These are phyloP conservation scores for Telmatherina bonti DNA, from an alignment of 2,797 vertebrate species.

Conservation along the genomic window DNA sequence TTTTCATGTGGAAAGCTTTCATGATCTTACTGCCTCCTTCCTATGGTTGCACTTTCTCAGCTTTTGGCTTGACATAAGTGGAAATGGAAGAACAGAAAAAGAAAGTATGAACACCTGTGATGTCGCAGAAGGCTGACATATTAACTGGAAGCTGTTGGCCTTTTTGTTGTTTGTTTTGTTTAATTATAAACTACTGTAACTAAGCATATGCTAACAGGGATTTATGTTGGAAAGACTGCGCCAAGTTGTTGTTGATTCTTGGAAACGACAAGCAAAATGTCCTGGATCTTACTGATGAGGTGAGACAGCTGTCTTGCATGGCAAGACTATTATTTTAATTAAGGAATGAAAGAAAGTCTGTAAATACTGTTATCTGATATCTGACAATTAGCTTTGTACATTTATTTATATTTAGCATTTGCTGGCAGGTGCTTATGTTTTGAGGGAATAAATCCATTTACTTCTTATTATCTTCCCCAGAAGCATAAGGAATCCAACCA, in stretches of 20 bases:
- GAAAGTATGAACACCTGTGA: constrained; percentile 24
- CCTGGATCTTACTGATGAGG: neutral
- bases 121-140: constrained; percentile 9
- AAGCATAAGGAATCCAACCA: neutral
- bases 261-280: constrained; percentile 15
- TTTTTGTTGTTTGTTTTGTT: constrained; percentile 38
- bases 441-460: neutral
- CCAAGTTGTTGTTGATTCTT: constrained; percentile 28
- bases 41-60: constrained; percentile 5
- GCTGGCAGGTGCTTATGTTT: neutral
- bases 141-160: constrained; percentile 9
- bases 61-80: constrained; percentile 11
- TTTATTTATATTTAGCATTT: neutral
- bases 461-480: neutral
- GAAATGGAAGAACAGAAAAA: constrained; percentile 6
- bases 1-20: constrained; percentile 15
- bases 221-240: constrained; percentile 22
- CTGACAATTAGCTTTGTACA: neutral
- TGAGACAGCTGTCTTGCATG: neutral
- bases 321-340: neutral
- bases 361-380: neutral
- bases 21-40: constrained; percentile 15
- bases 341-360: neutral
- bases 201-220: constrained; percentile 30
- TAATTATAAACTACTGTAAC: constrained; percentile 37